Evolutionary conservation across 2,888 invertebrate species (phyloP), one percentile per base, ranked within the genome.

Genomic region (Orchesellides sinensis): DNA sequence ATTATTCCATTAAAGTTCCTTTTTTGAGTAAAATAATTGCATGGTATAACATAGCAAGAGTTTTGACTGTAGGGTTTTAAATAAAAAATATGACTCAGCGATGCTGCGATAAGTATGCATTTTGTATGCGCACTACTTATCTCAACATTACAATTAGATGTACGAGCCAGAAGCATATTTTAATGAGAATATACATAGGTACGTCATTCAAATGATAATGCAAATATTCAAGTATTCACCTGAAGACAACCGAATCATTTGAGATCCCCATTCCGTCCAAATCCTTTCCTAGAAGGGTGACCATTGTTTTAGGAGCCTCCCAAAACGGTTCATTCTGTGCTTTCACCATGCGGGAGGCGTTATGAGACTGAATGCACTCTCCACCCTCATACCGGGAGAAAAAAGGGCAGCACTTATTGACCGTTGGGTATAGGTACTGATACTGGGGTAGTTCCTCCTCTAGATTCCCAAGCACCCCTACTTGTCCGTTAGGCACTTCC

Each of bases 351-450:
- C 78, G 66, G 23, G 70, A 54, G 10, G 79, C 40, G 19, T 59
- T 83, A 10, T 80, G 73, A 12, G 83, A 66, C 52, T 84, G 81
- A 29, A 87, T 83, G 81, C 87, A 86, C 17, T 79, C 59, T 14
- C 86, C 87, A 77, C 83, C 82, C 21, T 86, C 86, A 77, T 87
- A 87, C 10, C 85, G 81, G 45, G 83, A 83, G 68, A 83, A 70
- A 47, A 86, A 80, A 0, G 85, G 86, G 61, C 87, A 87, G 29
- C 87, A 87, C 69, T 87, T 87, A 52, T 86, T 85, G 10, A 87
- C 85, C 25, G 78, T 86, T 0, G 85, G 86, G 49, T 85, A 86
- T 29, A 25, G 56, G 25, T 73, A 72, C 19, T 68, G 40, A 1
- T n/a, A n/a, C n/a, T n/a, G n/a, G n/a, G n/a, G n/a, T n/a, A n/a